Evolutionary conservation across 2,888 invertebrate genomes (phyloP).

Genomic region (Sarcophaga subvicina): DNA sequence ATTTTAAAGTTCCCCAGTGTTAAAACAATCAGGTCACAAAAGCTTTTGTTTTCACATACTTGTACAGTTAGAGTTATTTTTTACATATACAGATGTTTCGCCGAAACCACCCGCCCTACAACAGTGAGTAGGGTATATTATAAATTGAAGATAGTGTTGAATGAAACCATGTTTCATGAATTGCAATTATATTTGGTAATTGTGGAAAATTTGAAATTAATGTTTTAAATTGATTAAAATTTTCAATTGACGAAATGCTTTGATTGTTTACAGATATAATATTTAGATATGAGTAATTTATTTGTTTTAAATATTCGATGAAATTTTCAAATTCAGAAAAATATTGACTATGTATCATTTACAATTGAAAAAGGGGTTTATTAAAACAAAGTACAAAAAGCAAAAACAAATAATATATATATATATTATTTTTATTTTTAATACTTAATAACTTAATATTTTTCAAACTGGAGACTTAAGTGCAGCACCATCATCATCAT

Average conservation of each 20-base stretch:
- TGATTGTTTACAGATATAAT: slow-evolving; percentile 24
- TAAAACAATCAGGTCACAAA: slow-evolving; percentile 17
- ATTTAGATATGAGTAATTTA: too few relatives aligned
- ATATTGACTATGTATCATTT: too few relatives aligned
- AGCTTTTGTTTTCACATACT: background rate
- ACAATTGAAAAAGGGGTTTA: too few relatives aligned
- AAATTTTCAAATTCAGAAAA: too few relatives aligned
- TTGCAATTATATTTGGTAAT: slow-evolving; percentile 27
- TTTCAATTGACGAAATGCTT: slow-evolving; percentile 40
- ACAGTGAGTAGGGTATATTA: slow-evolving; percentile 34
- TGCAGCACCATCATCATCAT: too few relatives aligned
- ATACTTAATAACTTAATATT: too few relatives aligned
- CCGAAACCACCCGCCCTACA: slow-evolving; percentile 30
- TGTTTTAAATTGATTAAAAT: slow-evolving; percentile 48
- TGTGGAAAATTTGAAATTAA: slow-evolving; percentile 1
- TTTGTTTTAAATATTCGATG: too few relatives aligned
- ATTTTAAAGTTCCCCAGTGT: slow-evolving; percentile 10
- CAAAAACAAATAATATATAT: too few relatives aligned
- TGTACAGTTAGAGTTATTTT: background rate
- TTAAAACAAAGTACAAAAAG: too few relatives aligned
- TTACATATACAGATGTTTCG: slow-evolving; percentile 19
- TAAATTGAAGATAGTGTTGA: slow-evolving; percentile 7
- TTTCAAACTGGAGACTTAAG: too few relatives aligned
- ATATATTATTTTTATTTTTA: too few relatives aligned
- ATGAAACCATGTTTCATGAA: slow-evolving; percentile 49